Evolutionary conservation across 2,888 invertebrate species (phyloP).

Genomic region (Ichneumon xanthorius): DNA sequence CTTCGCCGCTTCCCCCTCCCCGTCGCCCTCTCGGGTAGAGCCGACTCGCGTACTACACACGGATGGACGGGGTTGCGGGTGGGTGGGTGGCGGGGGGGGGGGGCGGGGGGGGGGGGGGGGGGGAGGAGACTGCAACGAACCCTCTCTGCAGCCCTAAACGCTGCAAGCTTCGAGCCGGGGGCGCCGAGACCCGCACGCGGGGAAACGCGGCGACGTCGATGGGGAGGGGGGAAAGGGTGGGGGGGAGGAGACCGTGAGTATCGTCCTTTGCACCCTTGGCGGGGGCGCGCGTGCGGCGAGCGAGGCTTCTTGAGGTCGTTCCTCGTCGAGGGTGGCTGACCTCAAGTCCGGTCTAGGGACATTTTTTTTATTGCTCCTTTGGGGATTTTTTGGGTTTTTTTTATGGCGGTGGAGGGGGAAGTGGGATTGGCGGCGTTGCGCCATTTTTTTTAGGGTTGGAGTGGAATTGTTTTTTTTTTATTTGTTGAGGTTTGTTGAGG

Average conservation of each 20-base stretch:
- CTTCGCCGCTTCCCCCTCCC: constrained; percentile 41
- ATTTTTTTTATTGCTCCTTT: not conserved
- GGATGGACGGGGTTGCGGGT: not conserved
- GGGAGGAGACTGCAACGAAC: not conserved
- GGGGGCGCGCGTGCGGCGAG: not conserved
- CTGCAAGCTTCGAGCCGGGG: constrained; percentile 15
- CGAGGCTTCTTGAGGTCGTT: constrained; percentile 14
- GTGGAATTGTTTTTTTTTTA: not conserved
- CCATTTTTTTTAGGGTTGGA: not conserved
- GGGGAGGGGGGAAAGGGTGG: no score
- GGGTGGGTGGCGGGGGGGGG: not conserved
- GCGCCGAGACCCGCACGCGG: constrained; percentile 2
- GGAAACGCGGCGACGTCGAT: not conserved
- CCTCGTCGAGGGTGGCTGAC: constrained; percentile 15
- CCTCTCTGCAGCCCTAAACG: not conserved
- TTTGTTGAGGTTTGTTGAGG: no score
- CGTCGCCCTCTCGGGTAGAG: not conserved
- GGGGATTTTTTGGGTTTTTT: not conserved
- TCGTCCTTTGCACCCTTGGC: constrained; percentile 12
- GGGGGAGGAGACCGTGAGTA: not conserved
- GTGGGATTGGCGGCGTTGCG: no score
- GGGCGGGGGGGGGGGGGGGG: not conserved
- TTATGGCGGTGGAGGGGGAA: no score
- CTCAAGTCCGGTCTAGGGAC: not conserved
- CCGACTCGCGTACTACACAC: not conserved